Evolutionary conservation across 2,113 vertebrate species (phyloP).

Genomic region (Brienomyrus longianalis): DNA sequence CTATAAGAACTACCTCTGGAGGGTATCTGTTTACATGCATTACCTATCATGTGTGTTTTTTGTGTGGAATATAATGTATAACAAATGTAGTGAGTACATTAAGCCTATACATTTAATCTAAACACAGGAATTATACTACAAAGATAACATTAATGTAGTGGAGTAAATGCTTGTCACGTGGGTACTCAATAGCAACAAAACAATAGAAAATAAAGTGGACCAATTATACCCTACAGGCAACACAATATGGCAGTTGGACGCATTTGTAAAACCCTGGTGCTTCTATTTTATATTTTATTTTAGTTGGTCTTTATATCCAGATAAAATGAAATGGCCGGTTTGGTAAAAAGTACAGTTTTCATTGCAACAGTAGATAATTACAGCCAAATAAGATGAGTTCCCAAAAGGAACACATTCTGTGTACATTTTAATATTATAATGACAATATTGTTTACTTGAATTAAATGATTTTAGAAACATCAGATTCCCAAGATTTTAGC

Average conservation of each 20-base stretch:
- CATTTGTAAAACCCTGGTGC: neutral
- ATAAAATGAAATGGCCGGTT: neutral
- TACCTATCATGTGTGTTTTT: neutral
- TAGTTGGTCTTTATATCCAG: neutral
- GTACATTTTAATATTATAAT: neutral
- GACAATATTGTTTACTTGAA: neutral
- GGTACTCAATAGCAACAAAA: neutral
- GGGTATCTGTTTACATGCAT: neutral
- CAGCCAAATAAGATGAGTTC: neutral
- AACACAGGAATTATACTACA: neutral
- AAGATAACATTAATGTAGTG: neutral
- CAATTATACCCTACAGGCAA: neutral
- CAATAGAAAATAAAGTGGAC: neutral
- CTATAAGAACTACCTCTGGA: neutral
- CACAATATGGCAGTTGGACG: neutral
- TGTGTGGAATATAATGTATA: neutral
- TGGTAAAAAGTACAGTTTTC: neutral
- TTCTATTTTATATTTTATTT: neutral
- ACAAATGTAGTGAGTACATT: too few species aligned
- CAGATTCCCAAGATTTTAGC: neutral
- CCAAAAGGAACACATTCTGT: neutral
- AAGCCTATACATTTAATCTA: neutral
- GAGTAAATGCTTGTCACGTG: neutral
- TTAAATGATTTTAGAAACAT: neutral
- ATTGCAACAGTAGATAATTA: neutral